phyloP scores from a whole-genome alignment of 2,113 vertebrate genomes.

The Hepsetus odoe region DNA sequence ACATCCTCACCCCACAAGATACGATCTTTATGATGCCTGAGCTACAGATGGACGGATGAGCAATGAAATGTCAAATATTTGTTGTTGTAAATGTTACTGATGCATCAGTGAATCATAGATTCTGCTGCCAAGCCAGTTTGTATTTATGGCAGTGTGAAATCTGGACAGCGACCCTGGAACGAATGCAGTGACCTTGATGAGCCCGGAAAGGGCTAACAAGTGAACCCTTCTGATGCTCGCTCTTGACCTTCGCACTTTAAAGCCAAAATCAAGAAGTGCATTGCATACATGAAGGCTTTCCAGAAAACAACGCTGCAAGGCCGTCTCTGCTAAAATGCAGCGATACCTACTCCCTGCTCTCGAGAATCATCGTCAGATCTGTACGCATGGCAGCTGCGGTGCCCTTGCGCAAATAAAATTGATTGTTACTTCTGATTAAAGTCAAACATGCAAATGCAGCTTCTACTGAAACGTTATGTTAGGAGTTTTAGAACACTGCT shows the following conservation, averaged over 20 bases:
- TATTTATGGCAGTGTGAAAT: slow-evolving; percentile 3
- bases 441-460: no score
- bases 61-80: slow-evolving; percentile 1
- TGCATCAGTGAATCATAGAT: slow-evolving; percentile 11
- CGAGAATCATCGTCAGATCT: not conserved
- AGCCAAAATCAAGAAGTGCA: not conserved
- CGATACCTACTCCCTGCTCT: no score
- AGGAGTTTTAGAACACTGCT: not conserved
- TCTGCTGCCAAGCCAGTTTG: not conserved
- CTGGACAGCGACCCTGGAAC: not conserved
- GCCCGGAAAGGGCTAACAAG: not conserved
- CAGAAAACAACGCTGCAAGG: not conserved
- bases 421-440: not conserved
- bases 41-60: slow-evolving; percentile 2
- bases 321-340: no score
- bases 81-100: not conserved
- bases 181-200: not conserved
- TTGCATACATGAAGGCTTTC: not conserved
- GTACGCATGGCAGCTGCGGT: not conserved
- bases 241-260: slow-evolving; percentile 19
- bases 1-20: not conserved
- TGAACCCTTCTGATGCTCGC: not conserved
- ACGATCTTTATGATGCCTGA: not conserved
- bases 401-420: not conserved
- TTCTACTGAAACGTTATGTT: no score